These are phyloP conservation scores for Metacarcinus magister DNA, from an alignment of 2,888 invertebrate species.

Conservation along the genomic window DNA sequence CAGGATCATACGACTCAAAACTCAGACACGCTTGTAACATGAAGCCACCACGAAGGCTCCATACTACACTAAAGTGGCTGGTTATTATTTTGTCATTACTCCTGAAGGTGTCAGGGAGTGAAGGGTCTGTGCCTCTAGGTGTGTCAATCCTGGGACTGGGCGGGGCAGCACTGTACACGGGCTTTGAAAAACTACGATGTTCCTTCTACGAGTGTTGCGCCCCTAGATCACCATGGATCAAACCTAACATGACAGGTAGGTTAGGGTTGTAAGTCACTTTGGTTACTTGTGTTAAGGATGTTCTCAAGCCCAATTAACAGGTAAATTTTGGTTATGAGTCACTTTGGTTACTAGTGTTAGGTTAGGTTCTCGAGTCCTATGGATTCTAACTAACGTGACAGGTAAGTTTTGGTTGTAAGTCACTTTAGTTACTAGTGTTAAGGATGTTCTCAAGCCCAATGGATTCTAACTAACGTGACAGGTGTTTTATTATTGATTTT, in stretches of 20 bases:
- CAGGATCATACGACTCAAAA: too few species aligned
- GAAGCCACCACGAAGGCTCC: background rate
- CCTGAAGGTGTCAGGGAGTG: background rate
- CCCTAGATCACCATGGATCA: conserved; percentile 61
- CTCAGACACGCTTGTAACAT: background rate
- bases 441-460: too few species aligned
- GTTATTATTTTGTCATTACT: background rate
- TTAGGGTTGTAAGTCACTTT: background rate
- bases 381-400: too few species aligned
- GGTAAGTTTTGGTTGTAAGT: too few species aligned
- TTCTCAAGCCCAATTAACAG: too few species aligned
- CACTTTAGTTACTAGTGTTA: too few species aligned
- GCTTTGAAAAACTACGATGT: conserved; percentile 70
- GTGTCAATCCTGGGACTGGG: conserved; percentile 54
- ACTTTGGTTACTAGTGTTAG: too few species aligned
- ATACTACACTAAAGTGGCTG: background rate
- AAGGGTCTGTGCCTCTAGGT: conserved; percentile 68
- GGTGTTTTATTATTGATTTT: too few species aligned
- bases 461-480: too few species aligned
- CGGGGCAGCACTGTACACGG: conserved; percentile 69
- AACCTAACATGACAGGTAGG: conserved; percentile 64
- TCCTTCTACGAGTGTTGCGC: conserved; percentile 77
- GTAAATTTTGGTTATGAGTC: background rate
- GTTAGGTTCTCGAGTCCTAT: too few species aligned
- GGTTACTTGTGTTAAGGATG: too few species aligned